Evolutionary conservation across 2,797 vertebrate genomes (phyloP).

Genomic region (Lycodopsis pacificus): DNA sequence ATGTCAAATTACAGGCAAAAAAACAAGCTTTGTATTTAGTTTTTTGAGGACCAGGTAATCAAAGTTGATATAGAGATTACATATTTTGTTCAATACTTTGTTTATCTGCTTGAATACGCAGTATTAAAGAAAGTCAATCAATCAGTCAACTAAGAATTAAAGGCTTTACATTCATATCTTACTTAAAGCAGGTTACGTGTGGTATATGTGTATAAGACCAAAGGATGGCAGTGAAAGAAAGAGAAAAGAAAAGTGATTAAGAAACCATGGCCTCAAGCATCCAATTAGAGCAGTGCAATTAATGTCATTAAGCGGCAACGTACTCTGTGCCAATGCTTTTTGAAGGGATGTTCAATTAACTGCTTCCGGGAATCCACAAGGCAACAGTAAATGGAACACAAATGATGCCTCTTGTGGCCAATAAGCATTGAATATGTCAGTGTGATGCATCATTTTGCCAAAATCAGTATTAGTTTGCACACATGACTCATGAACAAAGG

Average conservation of each 20-base stretch:
- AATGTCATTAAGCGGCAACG: constrained; percentile 34
- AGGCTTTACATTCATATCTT: neutral
- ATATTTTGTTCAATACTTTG: neutral
- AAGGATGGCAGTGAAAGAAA: neutral
- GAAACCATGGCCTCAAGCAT: constrained; percentile 16
- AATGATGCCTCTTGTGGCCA: constrained; percentile 12
- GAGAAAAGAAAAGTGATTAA: neutral
- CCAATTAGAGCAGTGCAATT: constrained; percentile 23
- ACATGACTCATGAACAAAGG: constrained; percentile 13
- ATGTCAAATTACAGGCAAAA: constrained; percentile 26
- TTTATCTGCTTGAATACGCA: neutral
- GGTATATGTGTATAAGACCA: neutral
- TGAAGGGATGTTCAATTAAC: constrained; percentile 27
- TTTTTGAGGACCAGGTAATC: constrained; percentile 31
- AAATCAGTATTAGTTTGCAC: neutral
- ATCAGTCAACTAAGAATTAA: neutral
- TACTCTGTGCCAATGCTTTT: neutral
- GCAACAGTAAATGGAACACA: constrained; percentile 10
- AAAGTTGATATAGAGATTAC: constrained; percentile 1
- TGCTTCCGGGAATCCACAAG: constrained; percentile 6
- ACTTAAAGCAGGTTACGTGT: neutral
- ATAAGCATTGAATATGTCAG: constrained; percentile 9
- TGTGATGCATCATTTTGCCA: neutral
- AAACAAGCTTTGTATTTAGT: constrained; percentile 13
- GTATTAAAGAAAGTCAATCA: neutral